phyloP scores from a whole-genome alignment of 2,888 invertebrate genomes.

The Agrotis puta region DNA sequence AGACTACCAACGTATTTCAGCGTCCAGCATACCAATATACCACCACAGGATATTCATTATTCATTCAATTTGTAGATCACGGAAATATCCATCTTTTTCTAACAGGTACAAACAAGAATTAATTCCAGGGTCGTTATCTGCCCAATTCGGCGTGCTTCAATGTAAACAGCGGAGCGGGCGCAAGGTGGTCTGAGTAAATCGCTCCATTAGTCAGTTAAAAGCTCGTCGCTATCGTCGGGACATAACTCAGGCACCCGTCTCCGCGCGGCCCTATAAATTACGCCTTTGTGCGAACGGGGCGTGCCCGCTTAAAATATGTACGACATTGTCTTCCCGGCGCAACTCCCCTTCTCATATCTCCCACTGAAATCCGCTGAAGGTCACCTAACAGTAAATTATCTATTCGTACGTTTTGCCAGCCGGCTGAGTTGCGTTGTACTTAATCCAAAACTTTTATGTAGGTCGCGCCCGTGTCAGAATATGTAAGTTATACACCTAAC shows the following conservation, averaged over 20 bases:
- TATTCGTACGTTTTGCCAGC: conserved; percentile 77
- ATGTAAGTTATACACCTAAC: conserved; percentile 61
- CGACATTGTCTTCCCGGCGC: conserved; percentile 88
- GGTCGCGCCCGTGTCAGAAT: conserved; percentile 73
- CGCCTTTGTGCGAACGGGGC: conserved; percentile 90
- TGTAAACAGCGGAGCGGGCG: conserved; percentile 84
- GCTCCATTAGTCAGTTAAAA: conserved; percentile 91
- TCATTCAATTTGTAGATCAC: conserved; percentile 57
- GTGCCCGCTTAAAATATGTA: conserved; percentile 90
- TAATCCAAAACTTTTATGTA: conserved; percentile 79
- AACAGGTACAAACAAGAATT: conserved; percentile 70
- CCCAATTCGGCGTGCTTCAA: conserved; percentile 75
- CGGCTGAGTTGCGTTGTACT: conserved; percentile 70
- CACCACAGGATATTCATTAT: conserved; percentile 36
- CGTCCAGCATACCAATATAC: conserved; percentile 32
- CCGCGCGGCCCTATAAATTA: conserved; percentile 90
- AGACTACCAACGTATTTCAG: conserved; percentile 41
- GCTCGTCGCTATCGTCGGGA: conserved; percentile 90
- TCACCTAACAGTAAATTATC: conserved; percentile 85
- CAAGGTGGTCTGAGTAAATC: conserved; percentile 89
- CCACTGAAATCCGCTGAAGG: conserved; percentile 82
- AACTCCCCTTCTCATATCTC: conserved; percentile 86
- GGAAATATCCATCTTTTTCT: conserved; percentile 61
- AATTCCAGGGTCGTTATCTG: conserved; percentile 72
- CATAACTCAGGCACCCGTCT: conserved; percentile 90